These are phyloP conservation scores for Sebastes matsubarae DNA, from an alignment of 2,797 vertebrate species.

Conservation along the genomic window DNA sequence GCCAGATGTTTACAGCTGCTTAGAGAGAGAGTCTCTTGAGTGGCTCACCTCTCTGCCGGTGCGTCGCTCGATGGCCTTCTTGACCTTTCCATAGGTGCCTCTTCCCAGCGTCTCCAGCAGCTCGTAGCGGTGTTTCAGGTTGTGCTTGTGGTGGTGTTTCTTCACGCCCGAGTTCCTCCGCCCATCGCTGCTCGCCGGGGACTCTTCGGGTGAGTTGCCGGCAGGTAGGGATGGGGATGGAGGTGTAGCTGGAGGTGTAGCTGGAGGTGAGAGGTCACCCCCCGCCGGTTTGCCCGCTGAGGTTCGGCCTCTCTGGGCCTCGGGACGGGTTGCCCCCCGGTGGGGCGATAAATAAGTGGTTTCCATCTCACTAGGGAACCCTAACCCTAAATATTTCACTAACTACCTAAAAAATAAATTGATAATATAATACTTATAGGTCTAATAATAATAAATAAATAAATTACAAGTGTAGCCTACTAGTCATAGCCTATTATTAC, in stretches of 20 bases:
- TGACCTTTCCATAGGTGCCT: slow-evolving; percentile 98
- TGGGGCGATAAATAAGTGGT: slow-evolving; percentile 75
- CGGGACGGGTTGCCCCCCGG: slow-evolving; percentile 64
- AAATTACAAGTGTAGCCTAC: slow-evolving; percentile 76
- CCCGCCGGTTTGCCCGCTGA: slow-evolving; percentile 53
- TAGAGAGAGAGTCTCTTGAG: neutral
- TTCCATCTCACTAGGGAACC: slow-evolving; percentile 75
- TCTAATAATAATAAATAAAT: slow-evolving; percentile 87
- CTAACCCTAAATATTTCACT: slow-evolving; percentile 52
- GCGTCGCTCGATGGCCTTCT: slow-evolving; percentile 94
- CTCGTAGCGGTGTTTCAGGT: slow-evolving; percentile 98
- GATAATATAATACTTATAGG: slow-evolving; percentile 81
- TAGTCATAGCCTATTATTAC: slow-evolving; percentile 66
- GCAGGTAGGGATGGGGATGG: slow-evolving; percentile 51
- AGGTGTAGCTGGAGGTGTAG: slow-evolving; percentile 38
- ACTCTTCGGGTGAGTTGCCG: slow-evolving; percentile 58
- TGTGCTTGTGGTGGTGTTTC: slow-evolving; percentile 98
- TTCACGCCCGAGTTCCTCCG: slow-evolving; percentile 90
- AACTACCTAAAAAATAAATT: slow-evolving; percentile 68
- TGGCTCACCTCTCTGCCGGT: slow-evolving; percentile 95
- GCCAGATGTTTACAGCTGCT: slow-evolving; percentile 32
- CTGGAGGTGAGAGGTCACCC: slow-evolving; percentile 54
- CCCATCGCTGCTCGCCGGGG: slow-evolving; percentile 65
- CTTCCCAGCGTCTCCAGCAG: slow-evolving; percentile 96
- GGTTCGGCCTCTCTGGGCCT: slow-evolving; percentile 53